These are phyloP conservation scores for Poliocrania exsul DNA, from an alignment of 2,797 vertebrate genomes.

Conservation along the genomic window DNA sequence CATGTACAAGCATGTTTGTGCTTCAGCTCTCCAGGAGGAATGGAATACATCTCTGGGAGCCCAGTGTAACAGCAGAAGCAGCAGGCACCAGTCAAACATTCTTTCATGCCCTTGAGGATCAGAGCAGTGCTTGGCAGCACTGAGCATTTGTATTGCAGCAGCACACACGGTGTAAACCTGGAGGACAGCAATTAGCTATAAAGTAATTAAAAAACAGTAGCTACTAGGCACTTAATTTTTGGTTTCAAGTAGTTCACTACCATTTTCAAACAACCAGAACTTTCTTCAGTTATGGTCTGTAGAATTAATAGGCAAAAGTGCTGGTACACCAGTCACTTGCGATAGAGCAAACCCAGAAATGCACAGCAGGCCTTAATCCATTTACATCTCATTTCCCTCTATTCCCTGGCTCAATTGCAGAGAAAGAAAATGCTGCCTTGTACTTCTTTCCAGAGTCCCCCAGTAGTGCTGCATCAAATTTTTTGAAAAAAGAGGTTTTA, in stretches of 20 bases:
- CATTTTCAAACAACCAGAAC: neutral
- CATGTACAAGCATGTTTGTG: neutral
- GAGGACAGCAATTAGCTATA: neutral
- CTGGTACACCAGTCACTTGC: neutral
- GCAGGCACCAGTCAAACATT: neutral
- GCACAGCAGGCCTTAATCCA: neutral
- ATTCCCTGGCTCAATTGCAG: neutral
- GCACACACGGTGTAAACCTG: accelerated
- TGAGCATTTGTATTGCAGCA: neutral
- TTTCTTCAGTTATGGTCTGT: neutral
- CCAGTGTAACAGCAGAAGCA: neutral
- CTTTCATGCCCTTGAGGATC: neutral
- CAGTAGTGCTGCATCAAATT: neutral
- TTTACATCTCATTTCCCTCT: neutral
- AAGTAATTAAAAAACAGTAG: neutral
- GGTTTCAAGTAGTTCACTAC: neutral
- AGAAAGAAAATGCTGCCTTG: neutral
- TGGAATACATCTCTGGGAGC: neutral
- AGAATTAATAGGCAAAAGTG: neutral
- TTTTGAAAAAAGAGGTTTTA: neutral
- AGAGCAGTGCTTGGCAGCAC: neutral
- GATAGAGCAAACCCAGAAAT: neutral
- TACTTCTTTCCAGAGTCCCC: neutral
- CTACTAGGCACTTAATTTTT: neutral
- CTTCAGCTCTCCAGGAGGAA: neutral